phyloP scores from a whole-genome alignment of 2,888 invertebrate genomes.

The Drosophila koepferae region DNA sequence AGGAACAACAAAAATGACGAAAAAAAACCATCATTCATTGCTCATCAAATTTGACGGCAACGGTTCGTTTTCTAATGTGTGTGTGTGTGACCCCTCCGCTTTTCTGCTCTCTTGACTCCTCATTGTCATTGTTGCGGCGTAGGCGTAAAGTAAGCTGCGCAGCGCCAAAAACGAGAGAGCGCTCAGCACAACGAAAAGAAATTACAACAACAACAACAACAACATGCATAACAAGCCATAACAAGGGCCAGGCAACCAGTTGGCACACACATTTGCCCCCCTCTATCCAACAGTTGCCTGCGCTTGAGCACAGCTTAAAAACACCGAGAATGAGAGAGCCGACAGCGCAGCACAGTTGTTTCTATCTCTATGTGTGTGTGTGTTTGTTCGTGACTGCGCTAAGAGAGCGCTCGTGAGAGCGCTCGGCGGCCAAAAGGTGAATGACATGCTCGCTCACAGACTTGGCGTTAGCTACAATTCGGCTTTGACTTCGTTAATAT shows the following conservation, averaged over 20 bases:
- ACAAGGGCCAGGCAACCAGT: conserved; percentile 45
- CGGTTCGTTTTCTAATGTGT: conserved; percentile 64
- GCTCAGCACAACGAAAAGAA: conserved; percentile 19
- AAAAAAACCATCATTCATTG: conserved; percentile 56
- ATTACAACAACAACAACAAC: conserved; percentile 19
- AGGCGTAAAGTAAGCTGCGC: conserved; percentile 69
- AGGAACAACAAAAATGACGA: conserved; percentile 2
- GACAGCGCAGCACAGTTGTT: conserved; percentile 38
- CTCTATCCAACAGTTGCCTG: neutral
- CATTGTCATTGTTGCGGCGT: conserved; percentile 44
- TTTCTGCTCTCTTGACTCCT: conserved; percentile 22
- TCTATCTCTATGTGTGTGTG: conserved; percentile 14
- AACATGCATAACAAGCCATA: conserved; percentile 44
- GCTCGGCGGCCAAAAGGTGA: conserved; percentile 66
- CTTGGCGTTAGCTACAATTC: conserved; percentile 46
- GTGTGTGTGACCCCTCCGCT: conserved; percentile 25
- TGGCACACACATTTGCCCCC: conserved; percentile 6
- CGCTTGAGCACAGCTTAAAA: conserved; percentile 37
- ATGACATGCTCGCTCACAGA: conserved; percentile 65
- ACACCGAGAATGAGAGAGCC: conserved; percentile 23
- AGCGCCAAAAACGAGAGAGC: conserved; percentile 29
- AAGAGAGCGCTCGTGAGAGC: conserved; percentile 36
- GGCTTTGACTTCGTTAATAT: conserved; percentile 56
- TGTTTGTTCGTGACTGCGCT: conserved; percentile 7
- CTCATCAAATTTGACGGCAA: conserved; percentile 70